Evolutionary conservation across 2,113 vertebrate genomes (phyloP).

Genomic region (Sceloporus undulatus): DNA sequence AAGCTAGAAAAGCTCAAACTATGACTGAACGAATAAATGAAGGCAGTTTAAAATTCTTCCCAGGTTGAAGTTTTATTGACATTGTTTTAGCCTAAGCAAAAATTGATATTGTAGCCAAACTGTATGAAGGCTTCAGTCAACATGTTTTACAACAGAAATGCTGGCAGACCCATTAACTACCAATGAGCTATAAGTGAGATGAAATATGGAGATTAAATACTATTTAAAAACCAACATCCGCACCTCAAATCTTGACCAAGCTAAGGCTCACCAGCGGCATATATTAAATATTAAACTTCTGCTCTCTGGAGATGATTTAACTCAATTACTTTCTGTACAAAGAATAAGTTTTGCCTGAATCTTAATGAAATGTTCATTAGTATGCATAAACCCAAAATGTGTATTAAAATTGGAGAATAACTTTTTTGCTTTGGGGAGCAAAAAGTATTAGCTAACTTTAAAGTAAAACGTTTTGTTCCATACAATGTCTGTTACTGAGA

Average conservation of each 20-base stretch:
- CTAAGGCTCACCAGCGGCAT: accelerated
- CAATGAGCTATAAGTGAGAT: slow-evolving; percentile 30
- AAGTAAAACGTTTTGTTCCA: slow-evolving; percentile 43
- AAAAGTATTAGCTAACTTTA: slow-evolving; percentile 39
- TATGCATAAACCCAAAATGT: slow-evolving; percentile 48
- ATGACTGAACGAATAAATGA: slow-evolving; percentile 23
- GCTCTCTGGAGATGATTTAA: slow-evolving; percentile 47
- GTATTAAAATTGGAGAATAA: slow-evolving; percentile 30
- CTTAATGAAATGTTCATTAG: slow-evolving; percentile 64
- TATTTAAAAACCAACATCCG: slow-evolving; percentile 45
- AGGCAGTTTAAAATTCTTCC: slow-evolving; percentile 42
- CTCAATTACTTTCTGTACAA: slow-evolving; percentile 48
- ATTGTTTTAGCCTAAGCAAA: slow-evolving; percentile 65
- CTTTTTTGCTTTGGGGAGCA: slow-evolving; percentile 24
- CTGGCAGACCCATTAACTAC: slow-evolving; percentile 59
- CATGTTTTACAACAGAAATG: slow-evolving; percentile 64
- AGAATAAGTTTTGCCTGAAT: slow-evolving; percentile 35
- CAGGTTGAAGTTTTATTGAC: slow-evolving; percentile 62
- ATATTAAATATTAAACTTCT: slow-evolving; percentile 36
- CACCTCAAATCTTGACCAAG: slow-evolving; percentile 24
- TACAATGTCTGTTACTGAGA: background rate
- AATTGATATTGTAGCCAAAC: slow-evolving; percentile 56
- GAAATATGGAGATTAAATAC: slow-evolving; percentile 51
- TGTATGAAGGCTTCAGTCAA: slow-evolving; percentile 62
- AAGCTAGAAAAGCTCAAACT: slow-evolving; percentile 44